Conservation (phyloP, 2,797 vertebrate species). For the Acrossocheilus fasciatus region DNA sequence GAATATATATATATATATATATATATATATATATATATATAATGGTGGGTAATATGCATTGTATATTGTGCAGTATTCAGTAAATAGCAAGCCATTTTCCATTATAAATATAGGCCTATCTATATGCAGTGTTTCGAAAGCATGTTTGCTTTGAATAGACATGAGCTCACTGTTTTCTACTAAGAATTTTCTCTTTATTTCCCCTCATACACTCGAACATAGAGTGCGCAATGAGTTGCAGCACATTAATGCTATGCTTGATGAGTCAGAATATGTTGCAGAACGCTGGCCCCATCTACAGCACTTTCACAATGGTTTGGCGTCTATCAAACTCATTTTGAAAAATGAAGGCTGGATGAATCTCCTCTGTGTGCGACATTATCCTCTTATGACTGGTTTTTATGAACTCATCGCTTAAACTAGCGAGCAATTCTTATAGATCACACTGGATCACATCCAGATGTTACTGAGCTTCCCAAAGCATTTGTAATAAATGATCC, state of each 20-base stretch:
- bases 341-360: conserved; percentile 57
- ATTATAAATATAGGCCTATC: not conserved
- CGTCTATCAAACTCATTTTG: conserved; percentile 56
- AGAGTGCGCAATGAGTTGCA: conserved; percentile 81
- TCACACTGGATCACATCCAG: conserved; percentile 14
- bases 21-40: no score
- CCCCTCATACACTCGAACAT: conserved; percentile 73
- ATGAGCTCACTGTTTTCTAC: conserved; percentile 56
- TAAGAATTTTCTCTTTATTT: conserved; percentile 68
- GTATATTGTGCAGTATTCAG: not conserved
- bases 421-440: conserved; percentile 46
- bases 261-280: conserved; percentile 78
- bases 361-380: conserved; percentile 48
- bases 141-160: not conserved
- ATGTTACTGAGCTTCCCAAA: conserved; percentile 22
- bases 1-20: not conserved
- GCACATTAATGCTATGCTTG: conserved; percentile 78
- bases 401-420: conserved; percentile 60
- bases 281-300: conserved; percentile 73
- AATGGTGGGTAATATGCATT: not conserved
- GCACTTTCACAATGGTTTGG: conserved; percentile 61
- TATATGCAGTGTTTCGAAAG: conserved; percentile 21
- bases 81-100: not conserved
- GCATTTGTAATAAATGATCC: conserved; percentile 21
- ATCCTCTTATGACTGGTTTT: conserved; percentile 57